A percentile compares a stretch with the other conserved stretches of the same genome.
Evolutionary conservation across 2,888 invertebrate species (phyloP).

Genomic region (Lasioglossum malachurum): DNA sequence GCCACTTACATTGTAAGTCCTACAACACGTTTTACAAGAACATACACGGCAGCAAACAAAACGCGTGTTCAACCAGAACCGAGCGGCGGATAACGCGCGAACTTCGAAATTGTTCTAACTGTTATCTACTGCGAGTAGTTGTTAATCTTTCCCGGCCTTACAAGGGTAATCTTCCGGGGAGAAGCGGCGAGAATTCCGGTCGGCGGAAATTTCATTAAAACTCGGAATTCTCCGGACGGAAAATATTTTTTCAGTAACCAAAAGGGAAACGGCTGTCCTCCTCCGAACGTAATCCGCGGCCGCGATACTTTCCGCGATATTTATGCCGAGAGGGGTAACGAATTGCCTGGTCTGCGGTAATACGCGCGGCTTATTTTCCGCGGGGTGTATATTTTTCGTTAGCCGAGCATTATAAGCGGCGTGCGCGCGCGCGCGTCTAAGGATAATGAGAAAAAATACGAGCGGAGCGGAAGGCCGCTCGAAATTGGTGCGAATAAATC

Average conservation of each 20-base stretch:
- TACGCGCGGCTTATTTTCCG: constrained; percentile 43
- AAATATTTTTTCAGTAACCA: not conserved
- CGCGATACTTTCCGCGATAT: constrained; percentile 25
- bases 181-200: not conserved
- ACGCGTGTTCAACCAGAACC: not conserved
- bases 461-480: not conserved
- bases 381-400: constrained; percentile 32
- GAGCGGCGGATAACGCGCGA: not conserved
- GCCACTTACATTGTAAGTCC: not conserved
- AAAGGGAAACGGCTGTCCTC: constrained; percentile 4
- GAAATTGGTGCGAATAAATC: constrained; percentile 16
- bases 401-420: constrained; percentile 24
- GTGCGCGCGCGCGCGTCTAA: constrained; percentile 16
- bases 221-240: not conserved
- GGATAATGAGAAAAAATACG: constrained; percentile 45
- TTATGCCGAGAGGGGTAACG: constrained; percentile 36
- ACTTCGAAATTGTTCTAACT: not conserved
- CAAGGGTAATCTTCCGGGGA: not conserved
- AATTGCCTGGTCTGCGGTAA: constrained; percentile 39
- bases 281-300: constrained; percentile 24
- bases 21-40: not conserved
- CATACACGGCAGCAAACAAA: not conserved
- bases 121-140: not conserved
- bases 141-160: not conserved
- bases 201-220: constrained; percentile 12